Percentiles rank a stretch among this genome's conserved stretches.
phyloP scores from a whole-genome alignment of 1,140 invertebrate genomes.

The Caligus rogercresseyi region DNA sequence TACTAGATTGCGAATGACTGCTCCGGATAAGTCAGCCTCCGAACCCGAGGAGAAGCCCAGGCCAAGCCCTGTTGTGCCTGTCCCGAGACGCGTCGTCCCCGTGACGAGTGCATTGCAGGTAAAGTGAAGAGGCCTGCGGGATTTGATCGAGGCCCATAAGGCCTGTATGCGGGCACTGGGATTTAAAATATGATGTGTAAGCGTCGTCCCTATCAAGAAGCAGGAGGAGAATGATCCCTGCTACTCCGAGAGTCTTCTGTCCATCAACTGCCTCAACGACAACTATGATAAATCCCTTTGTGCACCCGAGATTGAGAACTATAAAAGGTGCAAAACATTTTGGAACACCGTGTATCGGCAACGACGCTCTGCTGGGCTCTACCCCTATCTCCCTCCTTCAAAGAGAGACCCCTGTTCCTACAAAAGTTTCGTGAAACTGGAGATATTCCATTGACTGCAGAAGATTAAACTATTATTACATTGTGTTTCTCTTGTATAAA shows the following conservation, averaged over 20 bases:
- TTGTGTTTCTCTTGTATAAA: too few relatives aligned
- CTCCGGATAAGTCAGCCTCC: neutral
- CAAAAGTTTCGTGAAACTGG: neutral
- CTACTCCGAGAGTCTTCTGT: neutral
- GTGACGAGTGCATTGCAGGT: constrained; percentile 51
- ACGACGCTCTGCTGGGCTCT: neutral
- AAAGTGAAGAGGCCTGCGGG: constrained; percentile 69
- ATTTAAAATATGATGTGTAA: constrained; percentile 66
- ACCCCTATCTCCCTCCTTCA: neutral
- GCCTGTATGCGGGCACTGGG: constrained; percentile 85
- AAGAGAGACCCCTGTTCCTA: neutral
- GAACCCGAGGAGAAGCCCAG: constrained; percentile 34
- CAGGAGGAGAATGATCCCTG: constrained; percentile 9
- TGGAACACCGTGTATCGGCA: neutral
- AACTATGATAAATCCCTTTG: constrained; percentile 9
- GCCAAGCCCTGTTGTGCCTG: constrained; percentile 93
- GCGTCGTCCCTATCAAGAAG: too few relatives aligned
- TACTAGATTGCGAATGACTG: neutral
- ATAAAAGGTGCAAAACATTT: constrained; percentile 10
- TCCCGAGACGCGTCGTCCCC: constrained; percentile 76
- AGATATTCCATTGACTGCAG: neutral
- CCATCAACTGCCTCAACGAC: constrained; percentile 1
- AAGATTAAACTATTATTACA: too few relatives aligned
- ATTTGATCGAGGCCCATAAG: constrained; percentile 86
- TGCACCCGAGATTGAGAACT: neutral